A percentile compares a stretch with the other conserved stretches of the same genome.
Conservation (phyloP, 2,113 vertebrate genomes). For the Telmatochromis sp. region DNA sequence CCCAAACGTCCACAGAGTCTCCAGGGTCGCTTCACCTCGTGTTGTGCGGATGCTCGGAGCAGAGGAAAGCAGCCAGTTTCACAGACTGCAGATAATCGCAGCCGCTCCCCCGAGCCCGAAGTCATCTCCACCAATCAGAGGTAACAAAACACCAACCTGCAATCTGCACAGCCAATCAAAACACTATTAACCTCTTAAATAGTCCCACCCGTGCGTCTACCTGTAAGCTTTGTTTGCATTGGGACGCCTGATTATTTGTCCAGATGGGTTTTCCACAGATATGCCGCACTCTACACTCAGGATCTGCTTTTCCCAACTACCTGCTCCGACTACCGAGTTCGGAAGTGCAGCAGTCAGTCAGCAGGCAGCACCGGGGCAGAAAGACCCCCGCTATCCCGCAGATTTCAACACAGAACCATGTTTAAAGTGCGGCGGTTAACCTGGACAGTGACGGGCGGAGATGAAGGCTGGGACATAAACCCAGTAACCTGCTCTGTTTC, state of each 20-base stretch:
- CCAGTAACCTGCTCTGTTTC: not conserved
- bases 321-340: not conserved
- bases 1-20: not conserved
- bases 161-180: not conserved
- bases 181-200: not conserved
- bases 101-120: not conserved
- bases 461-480: not conserved
- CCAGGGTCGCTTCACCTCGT: not conserved
- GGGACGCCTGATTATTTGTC: not conserved
- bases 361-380: not conserved
- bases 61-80: not conserved
- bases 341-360: not conserved
- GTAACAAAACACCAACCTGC: not conserved
- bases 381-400: not conserved
- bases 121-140: constrained; percentile 22
- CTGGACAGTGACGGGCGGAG: not conserved
- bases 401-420: not conserved
- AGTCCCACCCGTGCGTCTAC: not conserved
- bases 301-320: not conserved
- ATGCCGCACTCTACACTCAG: not conserved
- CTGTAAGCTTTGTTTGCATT: not conserved
- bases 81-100: not conserved
- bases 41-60: not conserved
- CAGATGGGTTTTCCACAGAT: not conserved
- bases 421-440: not conserved